Evolutionary conservation across 2,113 vertebrate species (phyloP), one percentile per base, ranked within the genome.

Genomic region (Chloropsis cyanopogon): DNA sequence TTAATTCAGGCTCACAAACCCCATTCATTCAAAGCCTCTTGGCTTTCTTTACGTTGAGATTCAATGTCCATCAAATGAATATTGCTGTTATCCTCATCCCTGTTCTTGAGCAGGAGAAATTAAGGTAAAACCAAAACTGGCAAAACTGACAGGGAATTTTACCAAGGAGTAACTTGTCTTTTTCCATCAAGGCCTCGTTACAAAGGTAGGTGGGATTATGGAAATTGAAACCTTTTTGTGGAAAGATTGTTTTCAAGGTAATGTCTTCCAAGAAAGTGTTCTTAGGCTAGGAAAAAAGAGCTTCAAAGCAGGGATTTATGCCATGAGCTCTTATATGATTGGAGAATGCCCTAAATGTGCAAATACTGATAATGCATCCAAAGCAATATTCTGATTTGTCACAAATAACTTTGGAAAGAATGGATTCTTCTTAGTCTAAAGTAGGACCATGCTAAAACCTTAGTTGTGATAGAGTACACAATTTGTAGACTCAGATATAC

Each of bases 61-160:
- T 3, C 33, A 50, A 18, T 7, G 8, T 35, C 49, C 6, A 2
- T 64, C 46, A 82, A 63, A 66, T 10, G 4, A 44, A 81, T 46
- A 26, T 54, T 21, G 37, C 37, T 37, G 2, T 66, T 42, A 41
- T 52, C 7, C 7, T 87, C 28, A 64, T 41, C 9, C 11, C 19
- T 0, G 0, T 41, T 81, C 31, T 17, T 47, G 24, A 85, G 10
- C 33, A 66, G 28, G 6, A 79, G 29, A 60, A 71, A 76, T 6
- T 1, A 47, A 61, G 31, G 23, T 10, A 63, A 75, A 75, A 9
- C 14, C 47, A 41, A 78, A 90, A 70, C 1, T 59, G 12, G 12
- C 42, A 82, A 79, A 86, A 8, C 8, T 69, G 35, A 39, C 15
- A 60, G 10, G 18, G 11, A 65, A 31, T 88, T 88, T 88, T 79